These are phyloP conservation scores for Lacerta viridis DNA, from an alignment of 2,797 vertebrate genomes.

Conservation along the genomic window DNA sequence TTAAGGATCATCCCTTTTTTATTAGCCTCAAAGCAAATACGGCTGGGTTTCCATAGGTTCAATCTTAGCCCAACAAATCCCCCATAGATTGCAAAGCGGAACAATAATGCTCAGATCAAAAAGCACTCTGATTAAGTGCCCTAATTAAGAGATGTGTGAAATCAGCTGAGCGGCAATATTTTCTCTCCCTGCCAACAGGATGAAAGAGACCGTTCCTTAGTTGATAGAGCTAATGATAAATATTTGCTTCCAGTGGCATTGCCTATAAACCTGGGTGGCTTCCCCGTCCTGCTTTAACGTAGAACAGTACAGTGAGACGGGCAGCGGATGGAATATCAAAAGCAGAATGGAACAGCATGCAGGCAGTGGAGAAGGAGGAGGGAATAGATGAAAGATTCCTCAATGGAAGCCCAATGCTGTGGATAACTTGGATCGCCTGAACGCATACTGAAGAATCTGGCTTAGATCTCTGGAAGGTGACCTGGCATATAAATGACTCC, in stretches of 20 bases:
- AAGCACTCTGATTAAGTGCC: slow-evolving; percentile 59
- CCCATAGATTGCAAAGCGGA: slow-evolving; percentile 37
- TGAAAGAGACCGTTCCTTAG: slow-evolving; percentile 37
- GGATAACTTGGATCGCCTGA: not conserved
- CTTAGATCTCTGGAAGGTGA: not conserved
- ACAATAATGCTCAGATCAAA: slow-evolving; percentile 67
- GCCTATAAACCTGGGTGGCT: slow-evolving; percentile 48
- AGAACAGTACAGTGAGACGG: slow-evolving; percentile 29
- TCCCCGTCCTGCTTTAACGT: slow-evolving; percentile 46
- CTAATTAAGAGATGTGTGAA: slow-evolving; percentile 60
- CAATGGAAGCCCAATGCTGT: not conserved
- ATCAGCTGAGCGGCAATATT: slow-evolving; percentile 17
- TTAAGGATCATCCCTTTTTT: slow-evolving; percentile 41
- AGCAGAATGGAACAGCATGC: not conserved
- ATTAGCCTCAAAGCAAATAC: slow-evolving; percentile 26
- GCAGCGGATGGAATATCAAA: not conserved
- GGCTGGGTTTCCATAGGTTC: slow-evolving; percentile 45
- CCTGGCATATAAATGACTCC: not conserved
- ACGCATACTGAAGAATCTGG: not conserved
- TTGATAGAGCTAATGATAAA: slow-evolving; percentile 61
- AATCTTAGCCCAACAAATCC: slow-evolving; percentile 54
- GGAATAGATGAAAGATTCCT: not conserved
- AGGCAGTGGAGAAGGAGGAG: not conserved
- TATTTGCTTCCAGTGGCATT: slow-evolving; percentile 52
- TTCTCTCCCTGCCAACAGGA: slow-evolving; percentile 8